Percentiles rank a stretch among this genome's conserved stretches.
Conservation (phyloP, 2,888 invertebrate genomes). For the Sympetrum striolatum region DNA sequence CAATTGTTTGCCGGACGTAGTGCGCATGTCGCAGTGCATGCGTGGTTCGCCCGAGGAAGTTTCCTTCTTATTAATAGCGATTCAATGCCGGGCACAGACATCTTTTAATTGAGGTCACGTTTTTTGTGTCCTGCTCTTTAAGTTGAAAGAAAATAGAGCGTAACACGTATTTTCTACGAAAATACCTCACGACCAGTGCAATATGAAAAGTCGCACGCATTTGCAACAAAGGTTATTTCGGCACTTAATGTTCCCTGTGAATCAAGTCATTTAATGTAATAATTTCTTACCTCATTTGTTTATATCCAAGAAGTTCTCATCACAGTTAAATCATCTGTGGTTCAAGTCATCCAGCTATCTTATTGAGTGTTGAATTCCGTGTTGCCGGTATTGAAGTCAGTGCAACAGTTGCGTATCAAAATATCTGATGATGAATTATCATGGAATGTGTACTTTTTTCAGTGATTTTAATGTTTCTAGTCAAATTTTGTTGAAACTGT, state of each 20-base stretch:
- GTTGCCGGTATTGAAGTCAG: neutral
- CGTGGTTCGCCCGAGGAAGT: neutral
- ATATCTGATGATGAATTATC: conserved; percentile 25
- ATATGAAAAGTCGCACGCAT: neutral
- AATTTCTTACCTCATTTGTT: neutral
- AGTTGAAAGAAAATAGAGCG: neutral
- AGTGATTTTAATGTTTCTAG: conserved; percentile 9
- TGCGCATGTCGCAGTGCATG: conserved; percentile 37
- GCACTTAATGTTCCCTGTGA: neutral
- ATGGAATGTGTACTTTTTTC: conserved; percentile 21
- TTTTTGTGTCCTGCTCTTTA: neutral
- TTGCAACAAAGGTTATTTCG: neutral
- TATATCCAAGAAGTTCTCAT: neutral
- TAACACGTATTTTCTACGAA: neutral
- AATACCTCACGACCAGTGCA: neutral
- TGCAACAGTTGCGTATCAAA: conserved; percentile 21
- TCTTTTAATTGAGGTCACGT: conserved; percentile 18
- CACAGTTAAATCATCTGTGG: neutral
- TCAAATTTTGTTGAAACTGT: conserved; percentile 20
- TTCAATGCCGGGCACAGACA: conserved; percentile 38
- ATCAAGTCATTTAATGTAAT: neutral
- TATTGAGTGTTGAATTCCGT: neutral
- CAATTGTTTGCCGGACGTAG: neutral
- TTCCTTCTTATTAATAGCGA: conserved; percentile 15
- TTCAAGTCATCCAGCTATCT: neutral